phyloP scores from a whole-genome alignment of 30 jellyfish, hydroid and myxozoan species.

The Rhopilema esculentum region DNA sequence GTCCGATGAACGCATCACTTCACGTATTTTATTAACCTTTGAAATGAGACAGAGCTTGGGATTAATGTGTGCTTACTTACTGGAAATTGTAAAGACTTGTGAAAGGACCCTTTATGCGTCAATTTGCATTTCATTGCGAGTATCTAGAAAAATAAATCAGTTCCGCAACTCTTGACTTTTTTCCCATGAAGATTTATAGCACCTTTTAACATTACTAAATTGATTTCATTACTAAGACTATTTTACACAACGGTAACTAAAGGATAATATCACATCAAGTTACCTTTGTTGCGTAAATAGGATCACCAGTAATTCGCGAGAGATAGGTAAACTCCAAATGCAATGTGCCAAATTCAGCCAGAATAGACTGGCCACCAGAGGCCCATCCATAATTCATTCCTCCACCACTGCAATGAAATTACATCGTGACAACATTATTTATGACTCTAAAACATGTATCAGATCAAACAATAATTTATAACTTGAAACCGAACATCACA shows the following conservation, averaged over 20 bases:
- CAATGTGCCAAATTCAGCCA: slow-evolving; percentile 94
- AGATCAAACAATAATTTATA: too few relatives aligned
- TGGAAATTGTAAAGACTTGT: background rate
- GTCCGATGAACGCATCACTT: slow-evolving; percentile 66
- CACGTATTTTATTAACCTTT: slow-evolving; percentile 79
- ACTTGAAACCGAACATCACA: too few relatives aligned
- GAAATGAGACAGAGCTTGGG: background rate
- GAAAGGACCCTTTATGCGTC: background rate
- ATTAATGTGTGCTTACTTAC: too few relatives aligned
- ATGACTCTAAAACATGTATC: too few relatives aligned
- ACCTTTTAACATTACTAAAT: too few relatives aligned
- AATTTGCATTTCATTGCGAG: background rate
- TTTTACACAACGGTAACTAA: too few relatives aligned
- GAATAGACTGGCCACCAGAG: slow-evolving; percentile 98
- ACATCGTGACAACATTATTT: too few relatives aligned
- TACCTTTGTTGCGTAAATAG: slow-evolving; percentile 81
- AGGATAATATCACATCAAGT: background rate
- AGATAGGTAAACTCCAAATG: slow-evolving; percentile 92
- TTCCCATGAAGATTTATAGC: too few relatives aligned
- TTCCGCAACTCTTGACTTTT: too few relatives aligned
- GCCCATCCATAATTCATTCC: slow-evolving; percentile 98
- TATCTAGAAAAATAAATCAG: too few relatives aligned
- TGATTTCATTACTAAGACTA: too few relatives aligned
- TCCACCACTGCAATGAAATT: slow-evolving; percentile 71
- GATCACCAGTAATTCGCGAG: slow-evolving; percentile 89